Evolutionary conservation across 2,797 vertebrate species (phyloP), one percentile per base, ranked within the genome.

Genomic region (Allobates femoralis): DNA sequence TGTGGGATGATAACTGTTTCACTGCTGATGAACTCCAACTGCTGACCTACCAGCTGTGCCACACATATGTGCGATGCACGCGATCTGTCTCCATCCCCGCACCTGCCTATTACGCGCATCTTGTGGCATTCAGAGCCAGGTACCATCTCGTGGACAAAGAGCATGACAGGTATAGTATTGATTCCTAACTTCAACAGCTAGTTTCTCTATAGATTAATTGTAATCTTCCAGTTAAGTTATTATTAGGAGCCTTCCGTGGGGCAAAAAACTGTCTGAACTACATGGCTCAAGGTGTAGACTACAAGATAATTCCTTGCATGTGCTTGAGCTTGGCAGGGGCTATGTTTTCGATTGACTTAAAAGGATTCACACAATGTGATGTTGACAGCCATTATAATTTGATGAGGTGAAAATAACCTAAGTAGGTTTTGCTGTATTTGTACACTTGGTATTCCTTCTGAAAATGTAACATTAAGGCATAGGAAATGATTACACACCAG

Each of bases 101-200:
- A 75, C 98, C 98, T 80, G 98, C 98, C 88, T 99, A 99, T 94
- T 99, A 99, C 51, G 98, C 98, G 92, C 97, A 98, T 92, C 93
- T 99, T 94, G 98, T 99, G 91, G 98, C 98, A 89, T 99, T 99
- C 93, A 96, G 98, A 87, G 98, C 98, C 90, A 96, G 98, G 88
- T 99, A 99, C 92, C 98, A 99, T 92, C 95, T 99, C 77, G 97
- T 99, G 94, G 98, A 99, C 94, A 99, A 99, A 93, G 98, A 99
- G 90, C 97, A 99, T 83, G 98, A 99, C 97, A 99, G 98, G 98
- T 99, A 91, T 93, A 90, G 69, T 15, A 50, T 26, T 15, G 18
- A 23, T 2, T 21, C 11, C 23, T 23, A 26, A 16, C 71, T 12
- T 0, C 30, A 28, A 19, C 41, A 11, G 23, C 19, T 16, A 67